Percentiles rank a stretch among this genome's conserved stretches.
Evolutionary conservation across 2,113 vertebrate genomes (phyloP).

Genomic region (Tychaedon coryphoeus): DNA sequence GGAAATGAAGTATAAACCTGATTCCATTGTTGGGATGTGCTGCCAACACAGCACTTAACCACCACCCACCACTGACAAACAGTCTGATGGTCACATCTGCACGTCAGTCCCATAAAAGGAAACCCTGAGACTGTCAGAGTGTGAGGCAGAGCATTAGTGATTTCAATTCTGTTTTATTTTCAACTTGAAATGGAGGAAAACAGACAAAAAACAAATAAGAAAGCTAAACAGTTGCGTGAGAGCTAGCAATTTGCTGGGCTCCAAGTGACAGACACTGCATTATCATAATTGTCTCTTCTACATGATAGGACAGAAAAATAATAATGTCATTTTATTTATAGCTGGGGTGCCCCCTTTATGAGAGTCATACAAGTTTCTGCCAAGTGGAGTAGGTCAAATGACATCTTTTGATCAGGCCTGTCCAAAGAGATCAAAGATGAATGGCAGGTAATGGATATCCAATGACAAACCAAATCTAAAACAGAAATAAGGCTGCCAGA

Average conservation of each 20-base stretch:
- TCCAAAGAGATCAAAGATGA: conserved; percentile 99
- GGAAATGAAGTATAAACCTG: conserved; percentile 43
- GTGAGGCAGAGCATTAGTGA: conserved; percentile 81
- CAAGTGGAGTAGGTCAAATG: conserved; percentile 93
- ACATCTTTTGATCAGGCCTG: conserved; percentile 99
- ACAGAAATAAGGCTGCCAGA: conserved; percentile 95
- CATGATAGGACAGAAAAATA: conserved; percentile 99
- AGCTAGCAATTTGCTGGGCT: conserved; percentile 90
- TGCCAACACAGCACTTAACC: conserved; percentile 47
- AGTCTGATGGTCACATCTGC: conserved; percentile 76
- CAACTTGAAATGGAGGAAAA: conserved; percentile 85
- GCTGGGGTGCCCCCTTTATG: conserved; percentile 92
- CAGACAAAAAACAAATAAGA: conserved; percentile 86
- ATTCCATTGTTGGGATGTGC: conserved; percentile 42
- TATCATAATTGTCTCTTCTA: conserved; percentile 99
- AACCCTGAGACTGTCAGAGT: conserved; percentile 69
- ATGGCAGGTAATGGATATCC: conserved; percentile 99
- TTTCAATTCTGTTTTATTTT: conserved; percentile 86
- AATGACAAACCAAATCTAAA: conserved; percentile 93
- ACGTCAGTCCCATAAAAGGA: conserved; percentile 69
- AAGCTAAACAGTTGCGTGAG: conserved; percentile 87
- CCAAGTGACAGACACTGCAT: conserved; percentile 91
- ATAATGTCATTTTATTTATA: conserved; percentile 99
- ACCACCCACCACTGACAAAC: conserved; percentile 67
- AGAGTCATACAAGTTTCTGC: conserved; percentile 94